These are phyloP conservation scores for Oreohelix idahoensis DNA, from an alignment of 1,140 invertebrate species.

Conservation along the genomic window DNA sequence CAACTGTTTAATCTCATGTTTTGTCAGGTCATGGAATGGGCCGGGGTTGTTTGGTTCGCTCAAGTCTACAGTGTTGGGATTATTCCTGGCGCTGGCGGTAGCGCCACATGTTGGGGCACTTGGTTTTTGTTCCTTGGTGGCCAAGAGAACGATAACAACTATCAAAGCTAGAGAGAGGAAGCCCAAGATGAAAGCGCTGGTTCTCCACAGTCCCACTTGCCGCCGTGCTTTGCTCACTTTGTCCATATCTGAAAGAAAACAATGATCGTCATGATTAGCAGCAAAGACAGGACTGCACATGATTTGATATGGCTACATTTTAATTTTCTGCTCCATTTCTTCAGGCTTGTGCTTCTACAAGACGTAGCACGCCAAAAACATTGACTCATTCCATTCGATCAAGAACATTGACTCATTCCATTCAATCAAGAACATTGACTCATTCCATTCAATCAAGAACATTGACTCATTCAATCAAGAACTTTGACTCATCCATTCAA, in stretches of 20 bases:
- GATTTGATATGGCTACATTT: no score
- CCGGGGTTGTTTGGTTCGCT: constrained; percentile 38
- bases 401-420: no score
- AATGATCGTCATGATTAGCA: no score
- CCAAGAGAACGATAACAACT: constrained; percentile 1
- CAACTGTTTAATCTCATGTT: constrained; percentile 49
- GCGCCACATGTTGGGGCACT: neutral
- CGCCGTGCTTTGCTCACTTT: constrained; percentile 2
- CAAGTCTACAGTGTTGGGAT: neutral
- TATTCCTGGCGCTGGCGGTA: neutral
- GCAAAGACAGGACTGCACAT: no score
- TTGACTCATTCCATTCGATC: no score
- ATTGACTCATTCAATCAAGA: no score
- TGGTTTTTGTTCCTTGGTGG: neutral
- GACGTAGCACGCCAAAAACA: no score
- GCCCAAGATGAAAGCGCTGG: neutral
- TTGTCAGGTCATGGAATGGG: constrained; percentile 49
- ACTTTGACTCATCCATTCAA: no score
- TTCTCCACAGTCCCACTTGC: constrained; percentile 5
- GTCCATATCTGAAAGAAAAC: constrained; percentile 28
- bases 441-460: no score
- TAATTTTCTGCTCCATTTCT: no score
- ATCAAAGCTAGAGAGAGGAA: neutral
- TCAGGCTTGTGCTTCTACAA: no score
- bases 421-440: no score